Conservation (phyloP, 2,797 vertebrate genomes). For the Centropyge bicolor region DNA sequence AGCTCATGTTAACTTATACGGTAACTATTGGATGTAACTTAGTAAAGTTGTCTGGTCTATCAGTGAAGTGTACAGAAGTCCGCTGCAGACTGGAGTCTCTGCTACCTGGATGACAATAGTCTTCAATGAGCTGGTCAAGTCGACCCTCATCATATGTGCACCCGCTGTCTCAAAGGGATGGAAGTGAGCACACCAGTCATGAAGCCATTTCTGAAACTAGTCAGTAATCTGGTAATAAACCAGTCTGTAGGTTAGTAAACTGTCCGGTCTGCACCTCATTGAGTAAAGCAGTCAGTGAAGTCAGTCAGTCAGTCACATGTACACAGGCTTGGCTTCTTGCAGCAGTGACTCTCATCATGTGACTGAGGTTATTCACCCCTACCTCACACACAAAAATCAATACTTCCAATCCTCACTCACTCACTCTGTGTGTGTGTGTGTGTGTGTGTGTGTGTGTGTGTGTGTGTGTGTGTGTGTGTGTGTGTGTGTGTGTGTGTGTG, state of each 20-base stretch:
- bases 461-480: slow-evolving; percentile 35
- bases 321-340: slow-evolving; percentile 32
- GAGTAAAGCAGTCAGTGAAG: slow-evolving; percentile 37
- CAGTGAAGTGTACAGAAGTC: no score
- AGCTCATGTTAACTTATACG: background rate
- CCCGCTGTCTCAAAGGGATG: background rate
- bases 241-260: slow-evolving; percentile 13
- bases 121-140: background rate
- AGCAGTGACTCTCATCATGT: slow-evolving; percentile 61
- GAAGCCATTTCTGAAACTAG: background rate
- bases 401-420: slow-evolving; percentile 49
- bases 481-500: slow-evolving; percentile 16
- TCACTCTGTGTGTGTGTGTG: slow-evolving; percentile 28
- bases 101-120: no score
- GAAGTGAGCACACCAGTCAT: background rate
- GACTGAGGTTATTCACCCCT: slow-evolving; percentile 64
- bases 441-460: slow-evolving; percentile 16
- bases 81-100: no score
- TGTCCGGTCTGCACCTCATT: slow-evolving; percentile 20
- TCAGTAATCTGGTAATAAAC: background rate
- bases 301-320: slow-evolving; percentile 29
- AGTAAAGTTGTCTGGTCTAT: background rate
- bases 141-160: background rate
- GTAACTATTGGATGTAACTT: background rate
- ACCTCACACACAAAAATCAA: slow-evolving; percentile 67